Evolutionary conservation across 2,888 invertebrate genomes (phyloP).

Genomic region (Pelosia muscerda): DNA sequence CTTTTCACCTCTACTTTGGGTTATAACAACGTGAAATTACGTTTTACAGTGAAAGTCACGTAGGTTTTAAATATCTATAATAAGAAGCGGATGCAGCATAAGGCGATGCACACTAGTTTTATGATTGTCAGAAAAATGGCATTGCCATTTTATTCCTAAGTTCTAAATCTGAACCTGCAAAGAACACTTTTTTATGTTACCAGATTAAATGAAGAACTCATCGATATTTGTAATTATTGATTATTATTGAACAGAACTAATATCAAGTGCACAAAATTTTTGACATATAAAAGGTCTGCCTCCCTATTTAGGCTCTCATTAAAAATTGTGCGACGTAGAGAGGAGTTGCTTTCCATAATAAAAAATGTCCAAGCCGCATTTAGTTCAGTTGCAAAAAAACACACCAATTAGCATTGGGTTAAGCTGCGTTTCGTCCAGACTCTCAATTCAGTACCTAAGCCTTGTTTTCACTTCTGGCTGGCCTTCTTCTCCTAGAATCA

Average conservation of each 20-base stretch:
- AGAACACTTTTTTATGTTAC: not conserved
- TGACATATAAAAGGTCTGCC: no score
- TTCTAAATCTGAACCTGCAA: not conserved
- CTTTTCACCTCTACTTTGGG: constrained; percentile 1
- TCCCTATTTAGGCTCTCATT: not conserved
- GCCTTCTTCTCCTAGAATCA: no score
- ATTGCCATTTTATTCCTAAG: not conserved
- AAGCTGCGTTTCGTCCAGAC: not conserved
- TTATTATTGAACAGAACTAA: not conserved
- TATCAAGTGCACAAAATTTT: no score
- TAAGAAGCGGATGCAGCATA: not conserved
- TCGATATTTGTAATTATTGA: not conserved
- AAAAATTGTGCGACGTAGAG: not conserved
- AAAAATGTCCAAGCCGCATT: not conserved
- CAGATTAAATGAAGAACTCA: not conserved
- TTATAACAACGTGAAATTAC: not conserved
- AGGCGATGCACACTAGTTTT: not conserved
- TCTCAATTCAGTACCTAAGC: not conserved
- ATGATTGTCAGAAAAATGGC: not conserved
- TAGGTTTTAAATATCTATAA: not conserved
- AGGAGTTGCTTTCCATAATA: not conserved
- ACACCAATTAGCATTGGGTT: not conserved
- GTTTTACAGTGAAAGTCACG: not conserved
- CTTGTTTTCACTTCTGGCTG: not conserved
- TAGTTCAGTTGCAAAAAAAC: not conserved